Percentiles rank a stretch among this genome's conserved stretches.
Evolutionary conservation across 2,888 invertebrate genomes (phyloP).

Genomic region (Byasa hedistus): DNA sequence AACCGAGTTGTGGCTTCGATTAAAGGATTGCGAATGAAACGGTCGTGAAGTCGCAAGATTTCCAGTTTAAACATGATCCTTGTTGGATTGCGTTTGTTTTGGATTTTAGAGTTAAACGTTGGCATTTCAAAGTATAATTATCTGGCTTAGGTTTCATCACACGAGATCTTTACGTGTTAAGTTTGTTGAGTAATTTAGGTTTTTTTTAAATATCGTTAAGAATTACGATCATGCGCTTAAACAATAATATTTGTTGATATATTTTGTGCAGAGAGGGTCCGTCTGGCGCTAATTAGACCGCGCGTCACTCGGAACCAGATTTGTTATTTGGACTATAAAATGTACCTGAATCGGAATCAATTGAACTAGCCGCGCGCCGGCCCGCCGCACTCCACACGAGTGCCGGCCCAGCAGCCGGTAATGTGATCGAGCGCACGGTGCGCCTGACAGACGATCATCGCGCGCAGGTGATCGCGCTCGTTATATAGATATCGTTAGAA

Average conservation of each 20-base stretch:
- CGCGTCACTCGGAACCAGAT: too few species aligned
- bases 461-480: conserved; percentile 35
- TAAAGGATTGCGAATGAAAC: conserved; percentile 12
- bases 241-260: too few species aligned
- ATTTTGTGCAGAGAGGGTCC: neutral
- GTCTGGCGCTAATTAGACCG: neutral
- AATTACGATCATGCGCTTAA: too few species aligned
- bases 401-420: conserved; percentile 30
- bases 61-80: conserved; percentile 16
- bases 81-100: conserved; percentile 17
- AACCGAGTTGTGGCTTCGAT: conserved; percentile 14
- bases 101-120: too few species aligned
- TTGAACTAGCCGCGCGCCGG: neutral
- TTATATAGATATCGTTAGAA: conserved; percentile 23
- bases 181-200: too few species aligned
- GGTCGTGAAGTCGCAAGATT: conserved; percentile 23
- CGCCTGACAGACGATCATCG: conserved; percentile 35
- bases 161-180: too few species aligned
- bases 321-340: too few species aligned
- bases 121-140: too few species aligned
- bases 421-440: conserved; percentile 34
- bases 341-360: too few species aligned
- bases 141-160: too few species aligned
- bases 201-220: too few species aligned
- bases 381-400: conserved; percentile 24